Conservation (phyloP, 2,113 vertebrate genomes). For the Pseudopipra pipra region DNA sequence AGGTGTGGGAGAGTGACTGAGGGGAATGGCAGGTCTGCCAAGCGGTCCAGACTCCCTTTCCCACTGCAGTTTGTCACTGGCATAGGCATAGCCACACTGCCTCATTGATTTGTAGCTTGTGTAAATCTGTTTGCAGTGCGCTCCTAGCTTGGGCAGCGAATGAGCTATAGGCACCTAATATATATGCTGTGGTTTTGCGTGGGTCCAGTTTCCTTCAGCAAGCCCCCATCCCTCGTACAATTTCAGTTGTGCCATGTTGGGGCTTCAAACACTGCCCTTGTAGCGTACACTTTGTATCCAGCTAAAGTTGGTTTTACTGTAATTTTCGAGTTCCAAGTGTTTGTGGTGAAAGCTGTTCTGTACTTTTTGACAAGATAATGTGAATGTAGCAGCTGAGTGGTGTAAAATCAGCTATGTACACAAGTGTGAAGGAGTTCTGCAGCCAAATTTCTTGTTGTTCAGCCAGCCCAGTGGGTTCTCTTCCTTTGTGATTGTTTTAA, state of each 20-base stretch:
- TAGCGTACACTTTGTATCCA: conserved; percentile 15
- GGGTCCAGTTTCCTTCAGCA: background rate
- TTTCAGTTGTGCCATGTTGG: conserved; percentile 13
- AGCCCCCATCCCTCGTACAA: background rate
- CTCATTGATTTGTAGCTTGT: background rate
- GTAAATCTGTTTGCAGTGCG: background rate
- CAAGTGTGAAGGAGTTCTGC: conserved; percentile 40
- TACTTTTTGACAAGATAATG: conserved; percentile 33
- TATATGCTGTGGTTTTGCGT: background rate
- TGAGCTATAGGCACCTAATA: background rate
- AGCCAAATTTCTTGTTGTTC: background rate
- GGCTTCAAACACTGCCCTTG: background rate
- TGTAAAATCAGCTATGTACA: conserved; percentile 22
- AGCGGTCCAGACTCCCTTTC: background rate
- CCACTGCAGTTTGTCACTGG: background rate
- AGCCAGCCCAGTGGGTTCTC: conserved; percentile 31
- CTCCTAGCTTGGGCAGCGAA: background rate
- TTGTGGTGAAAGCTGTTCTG: conserved; percentile 25
- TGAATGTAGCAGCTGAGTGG: background rate
- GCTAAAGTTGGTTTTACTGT: conserved; percentile 61
- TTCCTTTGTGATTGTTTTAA: conserved; percentile 19
- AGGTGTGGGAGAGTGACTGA: background rate
- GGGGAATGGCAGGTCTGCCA: background rate
- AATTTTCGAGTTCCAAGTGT: background rate
- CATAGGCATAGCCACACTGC: background rate